Conservation (phyloP, 1,140 invertebrate species). For the Ganaspis sp. region DNA sequence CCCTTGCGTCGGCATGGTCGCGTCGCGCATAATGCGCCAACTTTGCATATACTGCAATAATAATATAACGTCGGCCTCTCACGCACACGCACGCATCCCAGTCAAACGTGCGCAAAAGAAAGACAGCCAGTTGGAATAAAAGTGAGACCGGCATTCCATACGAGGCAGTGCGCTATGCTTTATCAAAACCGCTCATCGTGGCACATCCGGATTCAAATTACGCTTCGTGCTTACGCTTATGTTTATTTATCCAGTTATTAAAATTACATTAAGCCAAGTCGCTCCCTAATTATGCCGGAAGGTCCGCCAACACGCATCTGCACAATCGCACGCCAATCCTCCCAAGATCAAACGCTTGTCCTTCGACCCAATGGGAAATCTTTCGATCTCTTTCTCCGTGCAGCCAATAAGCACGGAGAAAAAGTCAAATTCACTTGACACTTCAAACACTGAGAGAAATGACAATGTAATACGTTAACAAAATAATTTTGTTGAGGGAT, state of each 20-base stretch:
- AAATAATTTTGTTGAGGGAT: no score
- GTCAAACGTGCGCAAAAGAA: slow-evolving; percentile 43
- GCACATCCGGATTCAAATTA: slow-evolving; percentile 75
- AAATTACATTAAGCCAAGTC: slow-evolving; percentile 71
- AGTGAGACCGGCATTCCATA: slow-evolving; percentile 56
- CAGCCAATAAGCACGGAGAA: no score
- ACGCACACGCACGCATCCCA: slow-evolving; percentile 52
- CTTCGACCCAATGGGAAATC: no score
- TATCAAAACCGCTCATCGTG: slow-evolving; percentile 73
- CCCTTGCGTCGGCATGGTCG: slow-evolving; percentile 47
- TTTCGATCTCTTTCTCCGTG: no score
- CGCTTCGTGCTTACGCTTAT: slow-evolving; percentile 70
- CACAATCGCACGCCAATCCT: background rate
- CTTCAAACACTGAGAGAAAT: no score
- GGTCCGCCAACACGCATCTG: slow-evolving; percentile 42
- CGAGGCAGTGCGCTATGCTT: slow-evolving; percentile 65
- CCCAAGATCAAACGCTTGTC: background rate
- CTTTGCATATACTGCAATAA: slow-evolving; percentile 67
- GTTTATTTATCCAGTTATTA: slow-evolving; percentile 76
- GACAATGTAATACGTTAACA: no score
- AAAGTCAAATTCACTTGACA: no score
- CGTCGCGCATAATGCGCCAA: slow-evolving; percentile 48
- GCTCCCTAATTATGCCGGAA: slow-evolving; percentile 63
- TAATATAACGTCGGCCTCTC: slow-evolving; percentile 66
- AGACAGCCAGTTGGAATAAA: slow-evolving; percentile 56